Evolutionary conservation across 2,797 vertebrate genomes (phyloP), one percentile per base, ranked within the genome.

Genomic region (Microctenopoma steveboyesi): DNA sequence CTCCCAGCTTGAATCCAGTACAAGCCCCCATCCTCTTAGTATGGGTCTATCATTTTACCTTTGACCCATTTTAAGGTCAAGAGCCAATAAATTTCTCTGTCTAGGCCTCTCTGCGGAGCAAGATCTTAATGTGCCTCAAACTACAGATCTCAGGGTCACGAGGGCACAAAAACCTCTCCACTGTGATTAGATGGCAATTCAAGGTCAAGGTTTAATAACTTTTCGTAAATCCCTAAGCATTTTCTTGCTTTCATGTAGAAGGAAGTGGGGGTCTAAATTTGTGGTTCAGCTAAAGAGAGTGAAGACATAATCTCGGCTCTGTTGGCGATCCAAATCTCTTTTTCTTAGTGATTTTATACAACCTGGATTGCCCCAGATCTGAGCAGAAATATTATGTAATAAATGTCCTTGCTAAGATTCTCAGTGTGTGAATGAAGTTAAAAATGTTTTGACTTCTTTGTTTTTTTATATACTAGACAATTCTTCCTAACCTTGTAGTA

Each of bases 201-300:
- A 42, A 48, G 66, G 75, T 55, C 4, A 4, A 69, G 64, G 55
- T 59, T 80, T 78, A 67, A 62, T 64, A 30, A 43, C 49, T 70
- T 74, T 75, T 61, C 66, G n/a, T 53, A 79, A 86, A 85, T 82
- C 83, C 78, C 54, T 68, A 49, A 52, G 80, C 71, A 64, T 61
- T 76, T 79, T 69, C 52, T 42, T 61, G 47, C 73, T 67, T 77
- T 77, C 65, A 42, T 69, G 74, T 62, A 71, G 58, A 48, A 57
- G 72, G 12, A 14, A 42, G 76, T 54, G 43, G 48, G 47, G 72
- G 56, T 63, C 86, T 78, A 79, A 78, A 72, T 68, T 48, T 40
- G 63, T 49, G 49, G 57, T 37, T 72, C 68, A 69, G 71, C 60
- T 72, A 61, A 77, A 68, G 64, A 74, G 47, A 61, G 50, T 67